Base-by-base conservation (phyloP, 2,113 vertebrate genomes). In the Prolemur simus region DNA sequence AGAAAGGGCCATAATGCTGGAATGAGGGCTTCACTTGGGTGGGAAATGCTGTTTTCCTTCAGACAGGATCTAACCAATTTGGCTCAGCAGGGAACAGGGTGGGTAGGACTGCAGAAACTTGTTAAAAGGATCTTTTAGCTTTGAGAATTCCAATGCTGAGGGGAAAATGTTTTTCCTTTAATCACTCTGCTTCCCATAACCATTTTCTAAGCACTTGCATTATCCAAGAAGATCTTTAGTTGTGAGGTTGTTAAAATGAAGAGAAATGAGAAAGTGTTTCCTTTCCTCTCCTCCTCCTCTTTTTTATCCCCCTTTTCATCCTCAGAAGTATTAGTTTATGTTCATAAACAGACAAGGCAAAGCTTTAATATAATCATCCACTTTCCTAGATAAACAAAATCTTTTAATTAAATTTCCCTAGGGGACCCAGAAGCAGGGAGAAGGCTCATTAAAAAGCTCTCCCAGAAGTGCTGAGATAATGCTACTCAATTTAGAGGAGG, bases 371-470 rank as follows among this genome's bases (percentile, higher is more conserved):
- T 23, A 78, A 95, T 71, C 77, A 95, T 29, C 32, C 49, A 94
- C 73, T 91, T 93, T 87, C 56, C 60, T 82, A 85, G 77, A 96
- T 90, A 56, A 96, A 95, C 68, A 95, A 49, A 91, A 88, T 90
- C n/a, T 82, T 92, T 92, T 90, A 86, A 95, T 95, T 77, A 91
- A 37, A 96, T 86, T 90, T 95, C 88, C 91, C 85, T 6, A 29
- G 17, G 54, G 78, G 58, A 87, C 73, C 87, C 49, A 91, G 88
- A 90, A 90, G 66, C 1, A 73, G 82, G 49, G 21, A 54, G 66
- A 73, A n/a, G 68, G 64, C 66, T 95, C 88, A 87, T 77, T 66
- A 96, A 83, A 32, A 89, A 86, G 78, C 81, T 68, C 39, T 85
- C 60, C 69, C 56, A 76, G 69, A 76, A 93, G 52, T 52, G 34